A percentile compares a stretch with the other conserved stretches of the same genome.
Evolutionary conservation across 2,113 vertebrate genomes (phyloP).

Genomic region (Calyptommatus sinebrachiatus): DNA sequence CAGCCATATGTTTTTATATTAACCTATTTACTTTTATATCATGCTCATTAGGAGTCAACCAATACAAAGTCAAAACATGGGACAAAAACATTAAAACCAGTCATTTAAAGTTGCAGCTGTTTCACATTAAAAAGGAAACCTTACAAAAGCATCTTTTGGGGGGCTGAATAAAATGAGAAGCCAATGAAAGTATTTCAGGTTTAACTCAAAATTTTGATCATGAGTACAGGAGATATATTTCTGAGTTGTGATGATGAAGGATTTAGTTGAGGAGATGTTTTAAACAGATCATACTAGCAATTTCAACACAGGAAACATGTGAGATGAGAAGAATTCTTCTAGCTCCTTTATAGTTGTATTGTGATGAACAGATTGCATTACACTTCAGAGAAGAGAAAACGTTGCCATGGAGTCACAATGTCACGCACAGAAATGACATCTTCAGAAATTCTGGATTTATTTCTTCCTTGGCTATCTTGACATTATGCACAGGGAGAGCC

Average conservation of each 20-base stretch:
- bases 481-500: background rate
- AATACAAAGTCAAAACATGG: too few species aligned
- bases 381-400: background rate
- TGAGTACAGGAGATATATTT: background rate
- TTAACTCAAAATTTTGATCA: background rate
- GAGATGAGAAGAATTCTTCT: background rate
- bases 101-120: too few species aligned
- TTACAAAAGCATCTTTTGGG: background rate
- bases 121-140: background rate
- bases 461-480: background rate
- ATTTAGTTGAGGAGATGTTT: background rate
- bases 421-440: background rate
- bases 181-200: background rate
- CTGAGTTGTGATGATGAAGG: background rate
- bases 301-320: background rate
- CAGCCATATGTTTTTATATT: too few species aligned
- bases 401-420: background rate
- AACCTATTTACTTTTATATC: too few species aligned
- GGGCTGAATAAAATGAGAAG: background rate
- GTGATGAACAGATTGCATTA: background rate
- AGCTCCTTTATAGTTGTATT: background rate
- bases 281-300: background rate
- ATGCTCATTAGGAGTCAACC: too few species aligned
- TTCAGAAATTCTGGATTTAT: conserved; percentile 5
- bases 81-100: too few species aligned